These are phyloP conservation scores for Sebastes wilsoni DNA, from an alignment of 2,797 vertebrate species.

Conservation along the genomic window DNA sequence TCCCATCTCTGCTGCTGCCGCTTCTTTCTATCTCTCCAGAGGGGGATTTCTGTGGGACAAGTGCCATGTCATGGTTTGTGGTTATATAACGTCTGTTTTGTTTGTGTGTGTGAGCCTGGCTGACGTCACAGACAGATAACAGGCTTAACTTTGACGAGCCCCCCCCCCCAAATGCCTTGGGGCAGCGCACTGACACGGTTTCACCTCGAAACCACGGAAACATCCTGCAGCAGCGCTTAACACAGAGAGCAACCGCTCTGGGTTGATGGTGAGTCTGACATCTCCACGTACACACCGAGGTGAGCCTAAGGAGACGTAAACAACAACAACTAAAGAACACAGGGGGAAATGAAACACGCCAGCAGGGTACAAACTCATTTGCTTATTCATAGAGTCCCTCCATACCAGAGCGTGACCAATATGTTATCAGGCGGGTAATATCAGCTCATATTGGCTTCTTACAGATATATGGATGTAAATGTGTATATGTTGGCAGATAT, in stretches of 20 bases:
- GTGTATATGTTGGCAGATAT: background rate
- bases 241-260: constrained; percentile 31
- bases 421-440: background rate
- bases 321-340: constrained; percentile 9
- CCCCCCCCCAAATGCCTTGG: constrained; percentile 23
- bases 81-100: constrained; percentile 59
- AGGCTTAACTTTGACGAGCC: constrained; percentile 59
- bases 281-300: constrained; percentile 10
- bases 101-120: constrained; percentile 4
- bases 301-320: constrained; percentile 20
- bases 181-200: constrained; percentile 60
- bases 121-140: constrained; percentile 64
- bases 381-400: constrained; percentile 17
- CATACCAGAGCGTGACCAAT: background rate
- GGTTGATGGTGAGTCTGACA: constrained; percentile 37
- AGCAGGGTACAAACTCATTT: constrained; percentile 15
- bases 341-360: background rate
- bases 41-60: constrained; percentile 58
- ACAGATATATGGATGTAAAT: background rate
- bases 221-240: constrained; percentile 46
- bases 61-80: constrained; percentile 60
- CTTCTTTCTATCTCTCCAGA: constrained; percentile 32
- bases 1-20: constrained; percentile 13
- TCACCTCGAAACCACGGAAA: constrained; percentile 58
- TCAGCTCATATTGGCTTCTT: background rate